phyloP scores from a whole-genome alignment of 1,140 invertebrate genomes.

The Drosophila orosa region DNA sequence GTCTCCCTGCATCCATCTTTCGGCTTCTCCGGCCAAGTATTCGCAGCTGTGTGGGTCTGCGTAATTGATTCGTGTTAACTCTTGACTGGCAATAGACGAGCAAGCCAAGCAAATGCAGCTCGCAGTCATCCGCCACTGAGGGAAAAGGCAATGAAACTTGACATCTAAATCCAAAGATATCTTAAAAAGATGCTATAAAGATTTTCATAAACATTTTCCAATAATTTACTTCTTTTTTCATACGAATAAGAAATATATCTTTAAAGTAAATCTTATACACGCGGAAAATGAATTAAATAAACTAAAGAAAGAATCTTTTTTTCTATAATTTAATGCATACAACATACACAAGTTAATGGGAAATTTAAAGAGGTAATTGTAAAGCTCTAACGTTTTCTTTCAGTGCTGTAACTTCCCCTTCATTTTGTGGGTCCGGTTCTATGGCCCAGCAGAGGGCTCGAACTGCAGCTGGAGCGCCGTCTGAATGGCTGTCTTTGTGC shows the following conservation, averaged over 20 bases:
- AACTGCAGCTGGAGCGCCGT: slow-evolving; percentile 12
- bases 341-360: background rate
- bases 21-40: slow-evolving; percentile 24
- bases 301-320: no score
- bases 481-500: slow-evolving; percentile 58
- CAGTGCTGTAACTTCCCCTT: slow-evolving; percentile 20
- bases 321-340: background rate
- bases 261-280: no score
- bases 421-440: slow-evolving; percentile 17
- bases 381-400: background rate
- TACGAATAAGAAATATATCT: no score
- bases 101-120: slow-evolving; percentile 73
- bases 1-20: slow-evolving; percentile 30
- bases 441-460: background rate
- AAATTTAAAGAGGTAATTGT: no score
- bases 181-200: background rate
- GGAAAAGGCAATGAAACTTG: background rate
- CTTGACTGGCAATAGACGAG: slow-evolving; percentile 82
- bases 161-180: background rate
- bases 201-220: background rate
- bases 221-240: no score
- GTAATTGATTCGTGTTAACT: slow-evolving; percentile 83
- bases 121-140: slow-evolving; percentile 53
- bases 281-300: no score
- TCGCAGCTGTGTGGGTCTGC: slow-evolving; percentile 56